A percentile compares a stretch with the other conserved stretches of the same genome.
phyloP scores from a whole-genome alignment of 2,888 invertebrate species.

The Coleophora deauratella region DNA sequence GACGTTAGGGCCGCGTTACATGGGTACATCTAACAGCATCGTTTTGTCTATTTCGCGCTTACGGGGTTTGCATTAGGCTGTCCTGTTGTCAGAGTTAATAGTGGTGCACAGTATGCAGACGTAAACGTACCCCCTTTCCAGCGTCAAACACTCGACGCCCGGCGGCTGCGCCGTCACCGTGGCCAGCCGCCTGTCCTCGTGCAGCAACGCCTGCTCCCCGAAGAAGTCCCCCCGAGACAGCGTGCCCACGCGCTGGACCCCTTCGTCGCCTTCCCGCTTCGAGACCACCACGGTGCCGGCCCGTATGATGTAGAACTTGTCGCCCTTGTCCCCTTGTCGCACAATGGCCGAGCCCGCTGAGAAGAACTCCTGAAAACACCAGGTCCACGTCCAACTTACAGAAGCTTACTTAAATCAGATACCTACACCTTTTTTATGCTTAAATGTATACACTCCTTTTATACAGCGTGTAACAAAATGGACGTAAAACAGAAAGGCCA shows the following conservation, averaged over 20 bases:
- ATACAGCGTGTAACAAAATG: too few species aligned
- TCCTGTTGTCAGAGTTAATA: too few species aligned
- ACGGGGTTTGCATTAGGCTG: too few species aligned
- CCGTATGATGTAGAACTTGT: conserved; percentile 93
- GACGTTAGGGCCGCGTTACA: too few species aligned
- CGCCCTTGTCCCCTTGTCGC: conserved; percentile 88
- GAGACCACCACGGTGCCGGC: conserved; percentile 86
- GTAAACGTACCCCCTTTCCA: conserved; percentile 83
- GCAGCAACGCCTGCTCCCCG: conserved; percentile 89
- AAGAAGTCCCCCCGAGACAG: conserved; percentile 88
- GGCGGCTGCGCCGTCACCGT: conserved; percentile 91
- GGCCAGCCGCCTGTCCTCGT: conserved; percentile 90
- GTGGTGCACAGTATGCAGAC: too few species aligned
- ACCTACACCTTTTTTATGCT: too few species aligned
- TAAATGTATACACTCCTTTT: too few species aligned
- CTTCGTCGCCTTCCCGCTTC: conserved; percentile 74
- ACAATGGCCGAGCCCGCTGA: conserved; percentile 85
- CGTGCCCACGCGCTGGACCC: conserved; percentile 79
- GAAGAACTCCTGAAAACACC: conserved; percentile 79
- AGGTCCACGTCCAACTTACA: background rate
- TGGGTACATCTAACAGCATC: too few species aligned
- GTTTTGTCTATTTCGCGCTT: too few species aligned
- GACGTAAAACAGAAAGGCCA: too few species aligned
- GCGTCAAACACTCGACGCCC: conserved; percentile 88
- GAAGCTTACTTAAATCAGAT: background rate